Evolutionary conservation across 2,888 invertebrate species (phyloP).

Genomic region (Drosophila limbata): DNA sequence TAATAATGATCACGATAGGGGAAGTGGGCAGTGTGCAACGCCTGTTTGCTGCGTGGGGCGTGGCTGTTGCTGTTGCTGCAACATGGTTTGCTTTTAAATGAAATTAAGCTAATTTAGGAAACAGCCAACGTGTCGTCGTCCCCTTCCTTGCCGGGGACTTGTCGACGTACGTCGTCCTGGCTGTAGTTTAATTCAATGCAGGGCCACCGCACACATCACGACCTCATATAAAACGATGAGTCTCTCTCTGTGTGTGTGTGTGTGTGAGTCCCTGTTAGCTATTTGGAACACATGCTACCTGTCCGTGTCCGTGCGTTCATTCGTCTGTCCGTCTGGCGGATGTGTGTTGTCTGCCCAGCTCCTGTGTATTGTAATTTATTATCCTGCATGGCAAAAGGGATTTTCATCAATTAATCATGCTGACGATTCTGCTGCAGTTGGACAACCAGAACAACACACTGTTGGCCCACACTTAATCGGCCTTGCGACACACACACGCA

Average conservation of each 20-base stretch:
- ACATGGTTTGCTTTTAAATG: slow-evolving; percentile 72
- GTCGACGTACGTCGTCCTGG: slow-evolving; percentile 43
- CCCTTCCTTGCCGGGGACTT: slow-evolving; percentile 22
- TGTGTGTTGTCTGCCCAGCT: slow-evolving; percentile 19
- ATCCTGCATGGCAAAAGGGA: slow-evolving; percentile 81
- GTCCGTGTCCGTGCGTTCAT: slow-evolving; percentile 36
- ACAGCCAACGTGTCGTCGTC: slow-evolving; percentile 60
- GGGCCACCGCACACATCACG: slow-evolving; percentile 41
- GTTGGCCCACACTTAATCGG: slow-evolving; percentile 49
- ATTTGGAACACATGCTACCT: slow-evolving; percentile 73
- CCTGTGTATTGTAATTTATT: slow-evolving; percentile 74
- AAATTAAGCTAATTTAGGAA: slow-evolving; percentile 79
- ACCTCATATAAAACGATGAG: slow-evolving; percentile 39
- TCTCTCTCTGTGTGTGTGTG: slow-evolving; percentile 11
- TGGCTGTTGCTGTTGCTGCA: slow-evolving; percentile 34
- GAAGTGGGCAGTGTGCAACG: not conserved
- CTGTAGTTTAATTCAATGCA: slow-evolving; percentile 68
- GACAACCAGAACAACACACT: slow-evolving; percentile 58
- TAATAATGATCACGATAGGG: slow-evolving; percentile 21
- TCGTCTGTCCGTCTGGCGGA: slow-evolving; percentile 8
- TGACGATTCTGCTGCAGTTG: slow-evolving; percentile 75
- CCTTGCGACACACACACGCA: slow-evolving; percentile 16
- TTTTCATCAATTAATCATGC: slow-evolving; percentile 80
- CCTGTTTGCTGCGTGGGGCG: slow-evolving; percentile 2
- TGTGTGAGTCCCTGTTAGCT: slow-evolving; percentile 46